Evolutionary conservation across 2,888 invertebrate species (phyloP).

Genomic region (Heteromurus nitidus): DNA sequence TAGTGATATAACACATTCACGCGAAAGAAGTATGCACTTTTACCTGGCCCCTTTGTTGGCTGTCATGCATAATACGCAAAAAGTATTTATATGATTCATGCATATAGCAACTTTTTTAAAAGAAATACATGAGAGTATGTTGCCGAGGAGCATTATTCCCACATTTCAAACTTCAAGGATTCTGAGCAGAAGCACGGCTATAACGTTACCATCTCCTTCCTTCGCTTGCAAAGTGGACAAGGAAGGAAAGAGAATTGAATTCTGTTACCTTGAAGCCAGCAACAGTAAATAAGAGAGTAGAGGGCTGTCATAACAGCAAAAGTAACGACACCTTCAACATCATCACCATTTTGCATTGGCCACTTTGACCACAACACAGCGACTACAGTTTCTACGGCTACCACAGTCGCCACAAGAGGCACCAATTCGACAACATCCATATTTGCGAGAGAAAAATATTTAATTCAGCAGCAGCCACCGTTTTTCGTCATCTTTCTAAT

Average conservation of each 20-base stretch:
- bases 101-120: too few relatives aligned
- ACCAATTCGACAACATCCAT: background rate
- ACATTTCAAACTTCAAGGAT: constrained; percentile 15
- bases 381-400: background rate
- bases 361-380: background rate
- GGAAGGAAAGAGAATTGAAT: background rate
- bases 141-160: background rate
- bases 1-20: too few relatives aligned
- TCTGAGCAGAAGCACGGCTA: background rate
- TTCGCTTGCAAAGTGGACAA: too few relatives aligned
- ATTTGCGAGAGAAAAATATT: background rate
- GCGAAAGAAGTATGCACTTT: too few relatives aligned
- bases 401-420: background rate
- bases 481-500: background rate
- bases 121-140: background rate
- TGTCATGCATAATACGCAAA: too few relatives aligned
- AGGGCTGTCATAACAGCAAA: background rate
- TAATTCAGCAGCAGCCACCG: background rate
- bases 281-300: background rate
- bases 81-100: too few relatives aligned
- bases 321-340: constrained; percentile 30
- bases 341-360: background rate
- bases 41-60: too few relatives aligned
- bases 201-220: too few relatives aligned
- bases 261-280: background rate